phyloP scores from a whole-genome alignment of 2,113 vertebrate species.

The Gnathonemus echidnorhynchus region DNA sequence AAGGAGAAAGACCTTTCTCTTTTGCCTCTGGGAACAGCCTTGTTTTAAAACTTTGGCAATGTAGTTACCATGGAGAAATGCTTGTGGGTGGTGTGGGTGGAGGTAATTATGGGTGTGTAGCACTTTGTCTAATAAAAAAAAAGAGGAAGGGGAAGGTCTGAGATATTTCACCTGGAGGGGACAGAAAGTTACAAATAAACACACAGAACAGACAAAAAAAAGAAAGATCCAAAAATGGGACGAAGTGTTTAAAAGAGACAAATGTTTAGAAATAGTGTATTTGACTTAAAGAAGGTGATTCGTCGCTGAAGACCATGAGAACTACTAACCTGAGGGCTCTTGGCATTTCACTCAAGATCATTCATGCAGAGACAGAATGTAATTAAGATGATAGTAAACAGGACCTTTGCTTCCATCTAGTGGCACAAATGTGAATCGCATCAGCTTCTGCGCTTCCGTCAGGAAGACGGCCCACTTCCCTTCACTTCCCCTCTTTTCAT shows the following conservation, averaged over 20 bases:
- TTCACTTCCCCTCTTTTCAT: neutral
- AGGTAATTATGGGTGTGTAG: neutral
- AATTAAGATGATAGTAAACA: neutral
- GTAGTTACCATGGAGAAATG: neutral
- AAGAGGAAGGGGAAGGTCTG: neutral
- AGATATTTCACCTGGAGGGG: slow-evolving; percentile 9
- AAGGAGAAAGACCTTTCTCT: neutral
- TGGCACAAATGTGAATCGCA: slow-evolving; percentile 11
- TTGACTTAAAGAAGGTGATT: neutral
- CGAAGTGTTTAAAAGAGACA: neutral
- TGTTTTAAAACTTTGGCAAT: slow-evolving; percentile 11
- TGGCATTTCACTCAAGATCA: neutral
- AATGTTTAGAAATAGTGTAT: neutral
- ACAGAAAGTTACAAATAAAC: slow-evolving; percentile 24
- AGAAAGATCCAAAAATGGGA: neutral
- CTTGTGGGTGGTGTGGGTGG: neutral
- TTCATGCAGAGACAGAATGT: neutral
- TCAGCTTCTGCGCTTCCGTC: neutral
- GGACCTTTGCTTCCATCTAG: slow-evolving; percentile 19
- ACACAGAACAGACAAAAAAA: neutral
- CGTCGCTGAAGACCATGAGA: neutral
- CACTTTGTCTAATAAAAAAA: neutral
- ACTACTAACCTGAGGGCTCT: neutral
- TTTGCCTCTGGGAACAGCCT: slow-evolving; percentile 14
- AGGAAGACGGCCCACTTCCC: neutral